Base-by-base conservation (phyloP, 2,888 invertebrate genomes). In the Eristalinus aeneus region DNA sequence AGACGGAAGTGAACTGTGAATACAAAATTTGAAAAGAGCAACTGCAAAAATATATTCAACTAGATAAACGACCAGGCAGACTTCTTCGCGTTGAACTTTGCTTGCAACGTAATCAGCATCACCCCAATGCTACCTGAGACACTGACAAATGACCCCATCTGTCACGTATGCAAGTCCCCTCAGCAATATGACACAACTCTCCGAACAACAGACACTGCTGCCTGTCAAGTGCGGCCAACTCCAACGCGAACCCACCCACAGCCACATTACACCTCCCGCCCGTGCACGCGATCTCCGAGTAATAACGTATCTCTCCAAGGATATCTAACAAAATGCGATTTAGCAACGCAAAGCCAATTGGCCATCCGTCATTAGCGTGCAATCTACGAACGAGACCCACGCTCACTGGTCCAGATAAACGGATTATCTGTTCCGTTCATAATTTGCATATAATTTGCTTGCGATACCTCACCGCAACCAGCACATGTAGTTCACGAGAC, bases 401-500 rank as follows among this genome's bases (percentile, higher is more conserved):
- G 75, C 73, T 85, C 85, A 85, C 16, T 77, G 76, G 81, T 85
- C 86, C 77, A 83, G 78, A 87, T 87, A 87, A 87, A 79, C 71
- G 75, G 87, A 87, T 87, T 87, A 87, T 87, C 78, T 56, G 46
- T 78, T 46, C 64, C 67, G 71, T 72, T 83, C 67, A 83, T 83
- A 87, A 87, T 87, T 87, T 83, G 87, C 87, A 87, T 87, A 87
- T 46, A 83, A 87, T 83, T 87, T 79, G 67, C 53, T 79, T 75
- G 60, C 82, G 76, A 77, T 77, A 77, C 39, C 27, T 31, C 60
- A 68, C 71, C 84, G 54, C 16, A 58, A 53, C 53, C 12, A 53
- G n/a, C 68, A 58, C 53, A 64, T 20, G 69, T 67, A 63, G n/a
- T 68, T 60, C 73, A 32, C 68, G 39, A 72, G 53, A 61, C 58